Base-by-base conservation (phyloP, 2,797 vertebrate species). In the Spondyliosoma cantharus region DNA sequence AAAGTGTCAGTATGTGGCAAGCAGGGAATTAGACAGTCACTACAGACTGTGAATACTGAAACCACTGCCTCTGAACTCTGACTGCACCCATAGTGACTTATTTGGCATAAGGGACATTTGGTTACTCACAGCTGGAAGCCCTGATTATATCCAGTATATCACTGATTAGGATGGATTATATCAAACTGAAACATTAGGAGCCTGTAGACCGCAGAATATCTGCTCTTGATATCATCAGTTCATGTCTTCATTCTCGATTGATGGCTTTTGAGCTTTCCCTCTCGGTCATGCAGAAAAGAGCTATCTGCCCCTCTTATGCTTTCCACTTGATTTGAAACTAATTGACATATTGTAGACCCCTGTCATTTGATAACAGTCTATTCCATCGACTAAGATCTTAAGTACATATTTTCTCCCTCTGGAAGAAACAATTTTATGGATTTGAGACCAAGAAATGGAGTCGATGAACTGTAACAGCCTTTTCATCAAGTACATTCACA, bases 101-200 rank as follows among this genome's bases (percentile, higher is more conserved):
- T 71, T 66, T 74, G 69, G 50, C 61, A 77, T 27, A 27, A 13
- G 69, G 43, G 42, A 67, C n/a, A 63, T 63, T 50, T 71, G 61
- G 67, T 46, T 60, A 68, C 68, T 37, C 63, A 37, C 25, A 69
- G 22, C 70, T 75, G 6, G 46, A 56, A 56, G 37, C 64, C 43
- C 12, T 2, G 9, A 22, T 25, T 61, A 53, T 32, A 69, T 37
- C 32, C 32, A 37, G 32, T 78, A 48, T 62, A 70, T 56, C 75
- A 65, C 37, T 63, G 7, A 22, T 45, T 15, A 37, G 16, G 59
- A 61, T 71, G 14, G 19, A 61, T 61, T 56, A 71, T 61, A 5
- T 71, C 20, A 65, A 62, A 61, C 15, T 25, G 17, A 72, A 67
- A 24, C 19, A 29, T 19, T 2, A 5, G 20, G 37, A 11, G 54